Evolutionary conservation across 2,113 vertebrate species (phyloP).

Genomic region (Triplophysa dalaica): DNA sequence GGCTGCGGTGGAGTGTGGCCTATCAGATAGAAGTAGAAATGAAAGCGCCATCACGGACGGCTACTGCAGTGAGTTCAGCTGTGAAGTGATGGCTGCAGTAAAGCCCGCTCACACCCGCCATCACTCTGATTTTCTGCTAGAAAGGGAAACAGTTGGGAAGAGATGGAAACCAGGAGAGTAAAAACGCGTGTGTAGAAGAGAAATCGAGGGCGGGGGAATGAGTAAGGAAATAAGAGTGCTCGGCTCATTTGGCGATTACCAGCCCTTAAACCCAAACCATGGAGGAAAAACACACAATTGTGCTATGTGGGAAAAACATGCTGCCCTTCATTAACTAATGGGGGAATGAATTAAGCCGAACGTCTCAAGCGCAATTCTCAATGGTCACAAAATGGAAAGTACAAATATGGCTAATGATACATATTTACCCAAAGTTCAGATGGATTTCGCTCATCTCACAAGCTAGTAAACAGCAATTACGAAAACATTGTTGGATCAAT

Average conservation of each 20-base stretch:
- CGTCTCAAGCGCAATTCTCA: background rate
- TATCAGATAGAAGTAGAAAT: conserved; percentile 74
- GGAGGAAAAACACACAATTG: conserved; percentile 17
- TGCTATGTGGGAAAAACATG: conserved; percentile 24
- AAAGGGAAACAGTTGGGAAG: conserved; percentile 13
- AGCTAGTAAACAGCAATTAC: background rate
- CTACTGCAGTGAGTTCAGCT: conserved; percentile 61
- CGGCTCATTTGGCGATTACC: conserved; percentile 43
- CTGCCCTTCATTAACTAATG: conserved; percentile 26
- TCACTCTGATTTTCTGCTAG: conserved; percentile 33
- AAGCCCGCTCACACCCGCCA: conserved; percentile 30
- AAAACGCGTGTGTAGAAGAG: conserved; percentile 23
- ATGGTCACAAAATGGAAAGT: conserved; percentile 24
- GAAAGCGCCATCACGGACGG: conserved; percentile 57
- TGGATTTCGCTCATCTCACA: conserved; percentile 18
- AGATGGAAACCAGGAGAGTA: conserved; percentile 1
- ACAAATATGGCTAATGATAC: background rate
- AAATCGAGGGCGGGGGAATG: background rate
- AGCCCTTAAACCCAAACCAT: conserved; percentile 23
- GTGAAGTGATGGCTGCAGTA: conserved; percentile 69
- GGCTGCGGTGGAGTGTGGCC: conserved; percentile 75
- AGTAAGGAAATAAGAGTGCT: background rate
- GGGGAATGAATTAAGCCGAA: conserved; percentile 1
- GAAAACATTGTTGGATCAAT: too few relatives aligned
- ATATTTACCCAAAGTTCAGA: conserved; percentile 28